Evolutionary conservation across 2,888 invertebrate species (phyloP), one percentile per base, ranked within the genome.

Genomic region (Acronicta psi): DNA sequence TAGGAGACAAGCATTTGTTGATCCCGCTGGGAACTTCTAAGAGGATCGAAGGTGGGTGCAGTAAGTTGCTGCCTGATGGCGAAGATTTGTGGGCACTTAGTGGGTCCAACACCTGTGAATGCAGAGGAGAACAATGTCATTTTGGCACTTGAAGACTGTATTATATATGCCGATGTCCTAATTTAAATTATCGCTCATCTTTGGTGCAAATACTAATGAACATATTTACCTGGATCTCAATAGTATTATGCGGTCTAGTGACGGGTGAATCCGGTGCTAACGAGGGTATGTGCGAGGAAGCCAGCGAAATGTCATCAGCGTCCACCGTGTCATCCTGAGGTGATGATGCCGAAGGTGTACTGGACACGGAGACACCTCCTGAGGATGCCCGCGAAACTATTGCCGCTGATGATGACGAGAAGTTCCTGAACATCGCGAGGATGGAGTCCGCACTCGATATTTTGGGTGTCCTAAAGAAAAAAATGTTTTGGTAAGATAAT

Each of bases 371-470:
- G 1, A 96, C 91, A 53, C 95, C 95, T 44, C 96, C 93, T 4
- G 96, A 96, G 23, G 96, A 95, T 3, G 95, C 95, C 57, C 95
- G 86, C 59, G 95, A 95, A 14, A 93, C 93, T 57, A 95, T 94
- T 40, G 95, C 95, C 3, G 95, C 95, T 57, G 95, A 95, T 47
- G 95, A 95, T 17, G 96, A 96, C 16, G 96, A 96, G 82, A 96
- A 96, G 82, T 96, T 97, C 54, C 96, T 93, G 83, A 97, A 97
- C 96, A 97, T 97, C 10, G 97, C 96, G 63, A 97, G 88, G 69
- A 97, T 96, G 1, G 97, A 97, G 87, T 97, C 97, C 10, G 97
- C 97, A 81, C 96, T 97, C 25, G 97, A 95, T 47, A 96, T 96
- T 86, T 96, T 97, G 69, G 95, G 95, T 44, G 94, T 90, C 76